phyloP scores from a whole-genome alignment of 2,797 vertebrate species.

The Aselliscus stoliczkanus region DNA sequence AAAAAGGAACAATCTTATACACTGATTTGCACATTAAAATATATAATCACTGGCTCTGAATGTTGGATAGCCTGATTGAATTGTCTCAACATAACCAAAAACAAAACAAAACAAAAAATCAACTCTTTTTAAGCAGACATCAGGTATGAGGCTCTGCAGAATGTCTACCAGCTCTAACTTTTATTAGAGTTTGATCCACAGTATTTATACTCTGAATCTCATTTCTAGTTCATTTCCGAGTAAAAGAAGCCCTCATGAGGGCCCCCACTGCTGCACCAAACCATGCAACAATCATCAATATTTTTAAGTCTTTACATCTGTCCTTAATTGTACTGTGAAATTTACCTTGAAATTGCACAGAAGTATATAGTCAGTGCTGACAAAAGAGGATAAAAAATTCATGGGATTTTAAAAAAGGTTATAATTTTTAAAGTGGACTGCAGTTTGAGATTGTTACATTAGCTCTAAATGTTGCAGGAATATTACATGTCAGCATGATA shows the following conservation, averaged over 20 bases:
- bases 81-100: not conserved
- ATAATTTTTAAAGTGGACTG: conserved; percentile 6
- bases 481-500: not conserved
- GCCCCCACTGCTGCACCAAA: not conserved
- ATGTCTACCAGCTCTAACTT: not conserved
- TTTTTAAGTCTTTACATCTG: not conserved
- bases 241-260: not conserved
- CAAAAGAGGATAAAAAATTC: not conserved
- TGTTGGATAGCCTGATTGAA: not conserved
- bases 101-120: not conserved
- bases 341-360: not conserved
- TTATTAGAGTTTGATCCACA: not conserved
- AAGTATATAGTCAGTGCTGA: not conserved
- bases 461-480: not conserved
- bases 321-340: not conserved
- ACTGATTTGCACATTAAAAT: not conserved
- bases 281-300: not conserved
- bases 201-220: not conserved
- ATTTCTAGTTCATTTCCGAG: not conserved
- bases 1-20: not conserved
- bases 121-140: not conserved
- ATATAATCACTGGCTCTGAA: not conserved
- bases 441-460: not conserved
- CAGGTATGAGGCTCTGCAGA: not conserved
- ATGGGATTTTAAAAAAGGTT: not conserved